Conservation (phyloP, 2,797 vertebrate species). For the Poliocrania exsul region DNA sequence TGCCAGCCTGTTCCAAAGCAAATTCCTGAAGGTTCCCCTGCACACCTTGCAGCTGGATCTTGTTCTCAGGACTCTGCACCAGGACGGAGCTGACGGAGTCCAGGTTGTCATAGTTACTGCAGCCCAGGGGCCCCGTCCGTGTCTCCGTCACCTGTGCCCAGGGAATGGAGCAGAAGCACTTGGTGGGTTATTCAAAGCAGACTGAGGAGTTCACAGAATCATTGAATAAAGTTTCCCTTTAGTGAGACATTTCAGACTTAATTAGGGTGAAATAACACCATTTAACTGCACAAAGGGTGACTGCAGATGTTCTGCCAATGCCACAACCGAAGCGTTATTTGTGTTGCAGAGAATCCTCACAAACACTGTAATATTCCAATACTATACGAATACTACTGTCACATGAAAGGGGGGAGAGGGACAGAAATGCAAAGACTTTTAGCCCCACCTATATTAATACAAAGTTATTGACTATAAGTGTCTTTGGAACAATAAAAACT, state of each 20-base stretch:
- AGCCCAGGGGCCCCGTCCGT: constrained; percentile 95
- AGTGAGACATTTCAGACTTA: background rate
- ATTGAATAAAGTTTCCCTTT: background rate
- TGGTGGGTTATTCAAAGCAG: constrained; percentile 40
- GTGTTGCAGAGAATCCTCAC: background rate
- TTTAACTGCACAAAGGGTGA: background rate
- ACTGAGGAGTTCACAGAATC: background rate
- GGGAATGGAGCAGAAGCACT: constrained; percentile 30
- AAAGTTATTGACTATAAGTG: no score
- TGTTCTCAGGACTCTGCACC: constrained; percentile 98
- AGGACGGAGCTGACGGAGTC: constrained; percentile 98
- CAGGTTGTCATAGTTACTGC: constrained; percentile 99
- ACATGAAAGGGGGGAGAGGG: no score
- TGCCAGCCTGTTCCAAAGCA: background rate
- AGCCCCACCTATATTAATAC: no score
- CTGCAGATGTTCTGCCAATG: background rate
- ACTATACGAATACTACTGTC: background rate
- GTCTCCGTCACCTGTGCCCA: constrained; percentile 92
- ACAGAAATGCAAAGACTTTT: no score
- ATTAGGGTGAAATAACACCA: background rate
- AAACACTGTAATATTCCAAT: background rate
- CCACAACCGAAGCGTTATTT: background rate
- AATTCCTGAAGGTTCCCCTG: constrained; percentile 56
- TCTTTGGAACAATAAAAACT: no score
- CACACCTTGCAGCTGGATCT: constrained; percentile 97